Evolutionary conservation across 2,113 vertebrate species (phyloP).

Genomic region (Gymnogyps californianus): DNA sequence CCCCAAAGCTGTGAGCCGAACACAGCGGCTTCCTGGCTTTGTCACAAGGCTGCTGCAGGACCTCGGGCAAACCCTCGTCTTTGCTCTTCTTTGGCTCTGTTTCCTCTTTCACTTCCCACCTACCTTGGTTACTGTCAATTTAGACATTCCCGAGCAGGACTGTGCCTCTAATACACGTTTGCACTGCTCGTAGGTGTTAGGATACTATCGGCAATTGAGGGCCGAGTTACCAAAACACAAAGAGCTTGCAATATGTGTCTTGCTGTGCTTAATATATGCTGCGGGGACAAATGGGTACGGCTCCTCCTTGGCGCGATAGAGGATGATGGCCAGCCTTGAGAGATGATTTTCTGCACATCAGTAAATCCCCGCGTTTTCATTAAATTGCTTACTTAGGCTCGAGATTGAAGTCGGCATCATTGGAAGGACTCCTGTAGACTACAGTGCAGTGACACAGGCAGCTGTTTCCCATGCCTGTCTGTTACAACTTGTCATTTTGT

Average conservation of each 20-base stretch:
- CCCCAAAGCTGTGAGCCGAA: accelerated
- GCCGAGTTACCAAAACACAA: not conserved
- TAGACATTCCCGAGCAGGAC: accelerated
- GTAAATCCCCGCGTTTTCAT: not conserved
- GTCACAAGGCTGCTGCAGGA: not conserved
- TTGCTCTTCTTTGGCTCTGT: not conserved
- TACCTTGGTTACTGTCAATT: not conserved
- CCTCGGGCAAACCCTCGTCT: not conserved
- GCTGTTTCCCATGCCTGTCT: not conserved
- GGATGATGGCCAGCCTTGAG: not conserved
- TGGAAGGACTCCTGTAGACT: not conserved
- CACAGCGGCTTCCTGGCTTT: not conserved
- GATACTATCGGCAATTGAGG: not conserved
- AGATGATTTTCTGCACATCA: not conserved
- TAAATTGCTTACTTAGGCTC: not conserved
- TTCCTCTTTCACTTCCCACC: not conserved
- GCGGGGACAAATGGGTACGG: not conserved
- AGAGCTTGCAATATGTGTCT: accelerated
- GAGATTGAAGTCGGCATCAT: not conserved
- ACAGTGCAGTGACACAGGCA: not conserved
- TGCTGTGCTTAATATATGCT: not conserved
- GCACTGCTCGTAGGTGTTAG: not conserved
- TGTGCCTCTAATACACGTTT: not conserved
- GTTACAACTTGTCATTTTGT: constrained; percentile 32
- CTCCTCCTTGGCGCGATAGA: not conserved